Evolutionary conservation across 2,113 vertebrate species (phyloP), one percentile per base, ranked within the genome.

Genomic region (Eubucco bourcierii): DNA sequence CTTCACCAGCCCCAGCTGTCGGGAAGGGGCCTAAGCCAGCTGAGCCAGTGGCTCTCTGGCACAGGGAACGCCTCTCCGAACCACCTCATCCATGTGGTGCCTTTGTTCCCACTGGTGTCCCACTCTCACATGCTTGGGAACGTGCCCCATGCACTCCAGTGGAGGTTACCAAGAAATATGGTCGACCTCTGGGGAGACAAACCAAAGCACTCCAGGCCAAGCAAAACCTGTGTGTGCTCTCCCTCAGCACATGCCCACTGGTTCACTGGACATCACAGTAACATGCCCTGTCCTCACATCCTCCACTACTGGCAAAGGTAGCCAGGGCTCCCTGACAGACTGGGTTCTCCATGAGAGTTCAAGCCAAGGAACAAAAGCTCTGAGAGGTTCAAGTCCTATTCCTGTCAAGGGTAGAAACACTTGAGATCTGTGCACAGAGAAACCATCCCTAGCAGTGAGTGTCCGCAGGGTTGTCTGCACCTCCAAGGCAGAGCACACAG

Each of bases 101-200:
- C 91, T 92, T 94, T 88, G 88, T 90, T 87, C 65, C 72, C 0
- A 0, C 34, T 24, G 33, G 6, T 1, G 4, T 63, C 60, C 55
- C 0, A 0, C 33, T 73, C 50, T 11, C 67, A 25, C 0, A 0
- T 4, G 37, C 70, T 46, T 9, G 23, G 78, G 60, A 72, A 46
- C 0, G 0, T 25, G 34, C 14, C 52, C 37, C 53, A 16, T 1
- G 2, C n/a, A 53, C 39, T 0, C 0, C 29, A 20, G 29, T 2
- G 0, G 59, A 65, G 15, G 58, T 52, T 77, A 84, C 25, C 31
- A 20, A 70, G 56, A 88, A 47, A 81, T 16, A 24, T 44, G 70
- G 66, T 67, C 0, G 3, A 37, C 14, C 52, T 81, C 33, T 50
- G 15, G 52, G 75, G 23, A 67, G 76, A 66, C 41, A 92, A 61